These are phyloP conservation scores for Chiridota heheva DNA, from an alignment of 35 echinoderm and acorn worm species.

Conservation along the genomic window DNA sequence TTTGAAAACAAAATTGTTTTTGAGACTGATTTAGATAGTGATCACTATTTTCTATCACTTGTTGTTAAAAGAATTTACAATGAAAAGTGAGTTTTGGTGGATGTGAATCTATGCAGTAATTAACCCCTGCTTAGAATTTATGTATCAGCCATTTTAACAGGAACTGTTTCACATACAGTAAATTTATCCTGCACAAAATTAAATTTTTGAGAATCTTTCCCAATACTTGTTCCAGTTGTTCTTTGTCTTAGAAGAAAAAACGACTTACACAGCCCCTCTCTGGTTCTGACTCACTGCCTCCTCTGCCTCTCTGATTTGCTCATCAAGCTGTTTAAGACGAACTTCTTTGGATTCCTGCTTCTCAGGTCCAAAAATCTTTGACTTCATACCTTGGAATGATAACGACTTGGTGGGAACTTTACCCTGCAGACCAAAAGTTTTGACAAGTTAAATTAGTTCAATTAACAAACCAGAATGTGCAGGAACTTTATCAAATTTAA, in stretches of 20 bases:
- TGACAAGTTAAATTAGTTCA: background rate
- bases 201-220: too few relatives aligned
- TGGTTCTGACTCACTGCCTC: slow-evolving; percentile 52
- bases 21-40: too few relatives aligned
- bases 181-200: background rate
- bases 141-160: background rate
- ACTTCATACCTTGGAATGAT: slow-evolving; percentile 80
- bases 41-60: too few relatives aligned
- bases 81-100: too few relatives aligned
- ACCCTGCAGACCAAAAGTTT: slow-evolving; percentile 45
- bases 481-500: too few relatives aligned
- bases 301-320: slow-evolving; percentile 88
- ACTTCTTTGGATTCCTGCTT: slow-evolving; percentile 73
- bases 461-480: background rate
- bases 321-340: slow-evolving; percentile 59
- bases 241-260: too few relatives aligned
- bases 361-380: slow-evolving; percentile 88
- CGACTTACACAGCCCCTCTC: slow-evolving; percentile 17
- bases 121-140: too few relatives aligned
- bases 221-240: too few relatives aligned
- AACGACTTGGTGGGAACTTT: slow-evolving; percentile 77
- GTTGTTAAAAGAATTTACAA: too few relatives aligned
- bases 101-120: too few relatives aligned
- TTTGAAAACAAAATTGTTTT: too few relatives aligned
- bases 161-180: background rate